Base-by-base conservation (phyloP, 2,888 invertebrate species). In the Metacarcinus magister region DNA sequence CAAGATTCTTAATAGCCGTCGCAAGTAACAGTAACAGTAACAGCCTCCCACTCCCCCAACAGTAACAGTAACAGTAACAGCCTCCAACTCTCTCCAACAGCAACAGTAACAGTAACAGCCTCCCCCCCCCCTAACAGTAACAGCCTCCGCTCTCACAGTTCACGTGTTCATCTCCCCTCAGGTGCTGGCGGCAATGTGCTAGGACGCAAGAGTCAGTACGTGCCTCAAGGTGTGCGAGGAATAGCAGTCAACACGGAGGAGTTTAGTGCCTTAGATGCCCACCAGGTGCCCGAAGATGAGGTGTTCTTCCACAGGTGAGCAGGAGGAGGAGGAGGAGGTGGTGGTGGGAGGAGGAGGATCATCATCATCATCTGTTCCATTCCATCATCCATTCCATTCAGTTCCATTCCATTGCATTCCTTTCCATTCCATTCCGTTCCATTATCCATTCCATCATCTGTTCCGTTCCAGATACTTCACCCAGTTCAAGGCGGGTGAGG, bases 261-360 rank as follows among this genome's bases (percentile, higher is more conserved):
- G 0, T 99, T 96, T 90, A 8, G 23, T 8, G 90, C 89, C 39
- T 89, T 96, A 96, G 98, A 98, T 0, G 98, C 98, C 96, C 98
- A 98, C 91, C 98, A 98, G 97, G 98, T 99, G 97, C 99, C 99
- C 0, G 99, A 99, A 0, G 99, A 99, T 97, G 99, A 99, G 97
- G 98, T 98, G 96, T 99, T 99, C 97, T 98, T 99, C 97, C 98
- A 99, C 97, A 98, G 98, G 98, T 96, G 67, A 67, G 94, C 43
- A 10, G n/a, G 67, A 4, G 67, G 67, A 67, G n/a, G 67, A 67
- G 67, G 19, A 23, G 60, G 23, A 67, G 60, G 54, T 0, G 19
- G 23, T 5, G 60, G 19, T 0, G 60, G 60, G 23, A 67, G 19
- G 60, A 23, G 19, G 60, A 67, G 60, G 19, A 60, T n/a, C n/a